Evolutionary conservation across 1,140 invertebrate species (phyloP), one percentile per base, ranked within the genome.

Genomic region (Hypsibius dujardini): DNA sequence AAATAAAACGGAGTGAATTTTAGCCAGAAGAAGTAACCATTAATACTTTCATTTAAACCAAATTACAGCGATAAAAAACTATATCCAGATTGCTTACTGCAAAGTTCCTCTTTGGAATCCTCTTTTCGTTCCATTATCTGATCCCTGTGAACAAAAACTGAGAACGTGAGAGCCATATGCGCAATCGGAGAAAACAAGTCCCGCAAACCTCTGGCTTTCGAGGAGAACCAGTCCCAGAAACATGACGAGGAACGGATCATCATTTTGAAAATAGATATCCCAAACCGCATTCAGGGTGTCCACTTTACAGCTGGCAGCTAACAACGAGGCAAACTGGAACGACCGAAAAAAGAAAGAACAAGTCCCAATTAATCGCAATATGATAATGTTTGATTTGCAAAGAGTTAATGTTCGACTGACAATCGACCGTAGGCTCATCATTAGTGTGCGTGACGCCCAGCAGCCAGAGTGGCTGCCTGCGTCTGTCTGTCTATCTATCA

Each of bases 181-280:
- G 1, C 50, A 75, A 47, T 62, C 59, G n/a, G 47, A 74, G 59
- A 42, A 59, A 2, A 74, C 73, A 71, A 76, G 73, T 70, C 74
- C 56, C 45, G 76, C 81, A 79, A 79, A 87, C 86, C 86, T 87
- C n/a, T 90, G 90, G 85, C 97, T 98, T 62, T 97, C 86, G 14
- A 98, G 84, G 82, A 98, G 93, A 60, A 97, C 95, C 45, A 98
- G 82, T 1, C 89, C 88, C 67, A 98, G 83, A 77, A 95, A 97
- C 79, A 98, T 92, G 75, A 95, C 85, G 74, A 98, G 89, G 82
- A 97, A 98, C 42, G 91, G 90, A 83, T 98, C 95, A 45, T 86
- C 85, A 79, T 92, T 89, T 82, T 96, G 93, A 77, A 98, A 94
- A 78, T 98, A 98, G 47, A 93, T 84, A 82, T 98, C 95, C 95